A percentile compares a stretch with the other conserved stretches of the same genome.
phyloP scores from a whole-genome alignment of 2,113 vertebrate genomes.

The Forbesichthys papilliferus region DNA sequence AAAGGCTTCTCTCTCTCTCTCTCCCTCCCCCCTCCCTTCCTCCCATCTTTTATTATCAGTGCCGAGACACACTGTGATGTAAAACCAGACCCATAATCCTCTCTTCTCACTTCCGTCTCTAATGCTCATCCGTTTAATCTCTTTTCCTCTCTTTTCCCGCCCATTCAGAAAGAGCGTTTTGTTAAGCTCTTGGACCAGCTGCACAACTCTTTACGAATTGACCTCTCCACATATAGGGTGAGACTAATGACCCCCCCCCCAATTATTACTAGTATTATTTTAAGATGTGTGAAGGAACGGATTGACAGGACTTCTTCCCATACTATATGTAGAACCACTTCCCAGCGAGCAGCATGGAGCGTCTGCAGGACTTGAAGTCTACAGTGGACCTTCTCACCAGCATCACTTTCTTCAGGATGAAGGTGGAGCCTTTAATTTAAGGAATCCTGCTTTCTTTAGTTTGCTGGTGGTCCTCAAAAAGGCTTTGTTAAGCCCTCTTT shows the following conservation, averaged over 20 bases:
- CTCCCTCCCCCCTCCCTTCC: neutral
- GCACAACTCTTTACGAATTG: slow-evolving; percentile 96
- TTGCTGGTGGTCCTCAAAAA: neutral
- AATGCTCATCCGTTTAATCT: neutral
- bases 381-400: slow-evolving; percentile 97
- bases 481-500: too few relatives aligned
- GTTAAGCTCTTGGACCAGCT: slow-evolving; percentile 97
- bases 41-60: neutral
- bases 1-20: neutral
- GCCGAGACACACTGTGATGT: neutral
- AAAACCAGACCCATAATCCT: neutral
- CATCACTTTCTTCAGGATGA: slow-evolving; percentile 99
- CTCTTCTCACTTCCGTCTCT: neutral
- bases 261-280: neutral
- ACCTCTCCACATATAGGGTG: slow-evolving; percentile 96
- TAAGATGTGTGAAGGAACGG: neutral
- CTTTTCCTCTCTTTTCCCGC: neutral
- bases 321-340: slow-evolving; percentile 89
- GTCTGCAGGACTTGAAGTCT: slow-evolving; percentile 95
- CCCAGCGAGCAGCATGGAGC: slow-evolving; percentile 91
- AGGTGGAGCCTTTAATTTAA: slow-evolving; percentile 74
- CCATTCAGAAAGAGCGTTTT: slow-evolving; percentile 92
- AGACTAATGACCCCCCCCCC: slow-evolving; percentile 47
- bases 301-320: slow-evolving; percentile 6
- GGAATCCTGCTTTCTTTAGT: neutral